Conservation (phyloP, 1,140 invertebrate species). For the Euwallacea fornicatus region DNA sequence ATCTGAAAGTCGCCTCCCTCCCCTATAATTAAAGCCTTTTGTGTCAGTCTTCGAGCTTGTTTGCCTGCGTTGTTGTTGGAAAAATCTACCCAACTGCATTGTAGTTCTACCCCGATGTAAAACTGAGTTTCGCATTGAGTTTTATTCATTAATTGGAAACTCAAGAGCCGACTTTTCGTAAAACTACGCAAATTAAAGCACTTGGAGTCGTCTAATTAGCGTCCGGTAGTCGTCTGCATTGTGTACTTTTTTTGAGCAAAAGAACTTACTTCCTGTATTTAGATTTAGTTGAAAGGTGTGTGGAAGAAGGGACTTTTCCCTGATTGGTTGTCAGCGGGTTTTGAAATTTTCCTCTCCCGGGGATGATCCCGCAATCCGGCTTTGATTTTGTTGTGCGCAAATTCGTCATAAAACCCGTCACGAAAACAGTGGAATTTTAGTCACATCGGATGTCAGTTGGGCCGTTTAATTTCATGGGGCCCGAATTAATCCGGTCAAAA, state of each 20-base stretch:
- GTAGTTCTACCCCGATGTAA: no score
- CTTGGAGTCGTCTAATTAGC: conserved; percentile 2
- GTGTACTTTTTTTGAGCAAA: neutral
- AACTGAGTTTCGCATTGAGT: no score
- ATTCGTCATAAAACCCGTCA: neutral
- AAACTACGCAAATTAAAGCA: neutral
- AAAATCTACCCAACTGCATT: neutral
- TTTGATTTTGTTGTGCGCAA: no score
- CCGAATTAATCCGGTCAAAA: conserved; percentile 23
- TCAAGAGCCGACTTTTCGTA: neutral
- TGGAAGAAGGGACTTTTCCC: no score
- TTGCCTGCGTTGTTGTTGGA: neutral
- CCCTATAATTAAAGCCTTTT: neutral
- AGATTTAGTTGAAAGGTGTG: no score
- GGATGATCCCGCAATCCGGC: no score
- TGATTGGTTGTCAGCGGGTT: no score
- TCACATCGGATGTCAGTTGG: neutral
- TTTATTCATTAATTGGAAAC: no score
- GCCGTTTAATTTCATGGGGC: conserved; percentile 8
- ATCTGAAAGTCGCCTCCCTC: no score
- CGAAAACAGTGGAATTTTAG: neutral
- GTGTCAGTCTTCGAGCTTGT: neutral
- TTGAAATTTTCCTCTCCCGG: no score
- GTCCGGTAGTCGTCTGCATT: neutral
- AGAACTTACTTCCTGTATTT: neutral